A percentile compares a stretch with the other conserved stretches of the same genome.
phyloP scores from a whole-genome alignment of 2,797 vertebrate genomes.

The Sebastes umbrosus region DNA sequence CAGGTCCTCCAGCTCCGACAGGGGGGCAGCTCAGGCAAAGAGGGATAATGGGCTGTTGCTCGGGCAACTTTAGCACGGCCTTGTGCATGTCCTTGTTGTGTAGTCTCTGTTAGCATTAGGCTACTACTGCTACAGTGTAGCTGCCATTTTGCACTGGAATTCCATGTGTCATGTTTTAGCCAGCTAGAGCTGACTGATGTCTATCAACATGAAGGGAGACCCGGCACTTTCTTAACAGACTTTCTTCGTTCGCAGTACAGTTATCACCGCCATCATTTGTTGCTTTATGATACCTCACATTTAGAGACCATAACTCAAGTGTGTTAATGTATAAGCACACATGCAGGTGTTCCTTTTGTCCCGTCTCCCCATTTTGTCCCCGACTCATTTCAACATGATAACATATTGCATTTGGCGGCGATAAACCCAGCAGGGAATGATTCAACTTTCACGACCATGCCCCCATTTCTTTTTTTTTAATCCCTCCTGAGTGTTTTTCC shows the following conservation, averaged over 20 bases:
- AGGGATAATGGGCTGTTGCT: background rate
- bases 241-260: background rate
- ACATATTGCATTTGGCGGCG: conserved; percentile 34
- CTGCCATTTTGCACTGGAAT: background rate
- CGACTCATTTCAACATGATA: conserved; percentile 19
- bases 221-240: background rate
- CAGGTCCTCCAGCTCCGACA: background rate
- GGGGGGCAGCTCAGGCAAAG: background rate
- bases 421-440: conserved; percentile 48
- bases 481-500: conserved; percentile 51
- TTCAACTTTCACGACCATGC: conserved; percentile 45
- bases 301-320: conserved; percentile 6
- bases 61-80: background rate
- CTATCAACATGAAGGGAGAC: background rate
- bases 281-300: background rate
- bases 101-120: background rate
- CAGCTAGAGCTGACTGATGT: background rate
- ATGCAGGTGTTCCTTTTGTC: conserved; percentile 52
- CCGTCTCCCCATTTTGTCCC: conserved; percentile 4
- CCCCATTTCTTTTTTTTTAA: conserved; percentile 8
- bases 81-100: background rate
- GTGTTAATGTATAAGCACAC: conserved; percentile 42
- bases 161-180: background rate
- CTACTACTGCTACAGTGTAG: background rate
- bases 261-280: background rate